Percentiles rank a stretch among this genome's conserved stretches.
Evolutionary conservation across 2,888 invertebrate species (phyloP).

Genomic region (Tineola bisselliella): DNA sequence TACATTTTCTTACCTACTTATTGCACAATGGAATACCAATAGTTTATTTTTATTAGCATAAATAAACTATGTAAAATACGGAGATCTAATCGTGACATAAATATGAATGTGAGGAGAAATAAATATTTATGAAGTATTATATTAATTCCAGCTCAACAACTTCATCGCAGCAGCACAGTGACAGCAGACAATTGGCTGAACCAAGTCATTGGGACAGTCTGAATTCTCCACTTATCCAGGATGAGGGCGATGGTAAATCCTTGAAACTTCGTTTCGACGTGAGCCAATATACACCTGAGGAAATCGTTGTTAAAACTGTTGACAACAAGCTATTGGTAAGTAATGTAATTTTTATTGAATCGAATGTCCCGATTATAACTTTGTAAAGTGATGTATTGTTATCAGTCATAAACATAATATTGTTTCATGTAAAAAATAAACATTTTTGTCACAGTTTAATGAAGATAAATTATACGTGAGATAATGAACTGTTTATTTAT

Average conservation of each 20-base stretch:
- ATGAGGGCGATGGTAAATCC: slow-evolving; percentile 93
- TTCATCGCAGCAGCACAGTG: slow-evolving; percentile 66
- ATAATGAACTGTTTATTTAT: slow-evolving; percentile 32
- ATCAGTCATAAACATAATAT: slow-evolving; percentile 4
- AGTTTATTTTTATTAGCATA: too few species aligned
- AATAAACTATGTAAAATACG: too few species aligned
- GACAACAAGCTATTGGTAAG: slow-evolving; percentile 95
- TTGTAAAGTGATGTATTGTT: not conserved
- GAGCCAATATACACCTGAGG: slow-evolving; percentile 95
- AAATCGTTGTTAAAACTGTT: slow-evolving; percentile 98
- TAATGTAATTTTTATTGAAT: not conserved
- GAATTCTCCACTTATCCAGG: slow-evolving; percentile 93
- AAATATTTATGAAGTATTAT: slow-evolving; percentile 5
- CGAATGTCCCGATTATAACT: too few species aligned
- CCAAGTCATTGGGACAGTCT: slow-evolving; percentile 83
- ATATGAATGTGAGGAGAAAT: too few species aligned
- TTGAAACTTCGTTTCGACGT: slow-evolving; percentile 97
- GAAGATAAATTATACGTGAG: slow-evolving; percentile 35
- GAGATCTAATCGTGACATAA: too few species aligned
- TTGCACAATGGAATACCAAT: too few species aligned
- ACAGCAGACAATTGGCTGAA: slow-evolving; percentile 69
- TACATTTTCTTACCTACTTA: too few species aligned
- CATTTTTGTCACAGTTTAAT: slow-evolving; percentile 28
- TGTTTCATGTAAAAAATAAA: slow-evolving; percentile 13
- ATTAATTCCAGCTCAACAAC: slow-evolving; percentile 69